These are phyloP conservation scores for Cryptocephalus moraei DNA, from an alignment of 2,888 invertebrate species.

Conservation along the genomic window DNA sequence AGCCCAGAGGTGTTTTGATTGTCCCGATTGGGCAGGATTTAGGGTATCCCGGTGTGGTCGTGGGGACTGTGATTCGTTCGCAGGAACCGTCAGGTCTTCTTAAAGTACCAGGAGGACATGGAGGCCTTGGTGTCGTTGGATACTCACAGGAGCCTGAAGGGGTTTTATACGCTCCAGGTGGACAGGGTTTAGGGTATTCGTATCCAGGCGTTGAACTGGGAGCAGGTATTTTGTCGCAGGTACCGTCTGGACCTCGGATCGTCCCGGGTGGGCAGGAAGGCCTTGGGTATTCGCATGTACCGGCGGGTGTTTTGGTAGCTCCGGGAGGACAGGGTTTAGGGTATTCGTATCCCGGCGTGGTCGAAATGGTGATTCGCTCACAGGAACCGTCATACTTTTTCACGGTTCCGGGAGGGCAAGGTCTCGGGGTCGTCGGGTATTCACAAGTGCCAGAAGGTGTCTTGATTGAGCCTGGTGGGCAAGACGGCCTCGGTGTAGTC, in stretches of 20 bases:
- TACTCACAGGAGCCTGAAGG: conserved; percentile 2
- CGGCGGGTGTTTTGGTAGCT: not conserved
- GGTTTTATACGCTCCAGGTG: conserved; percentile 9
- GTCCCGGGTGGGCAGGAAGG: conserved; percentile 4
- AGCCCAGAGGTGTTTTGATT: conserved; percentile 5
- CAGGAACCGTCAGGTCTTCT: conserved; percentile 8
- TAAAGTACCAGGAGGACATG: conserved; percentile 6
- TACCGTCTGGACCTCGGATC: conserved; percentile 2
- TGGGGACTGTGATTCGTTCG: conserved; percentile 2
- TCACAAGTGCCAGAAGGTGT: conserved; percentile 7
- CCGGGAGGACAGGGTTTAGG: conserved; percentile 3
- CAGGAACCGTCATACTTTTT: conserved; percentile 7
- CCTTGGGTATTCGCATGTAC: not conserved
- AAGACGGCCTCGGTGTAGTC: conserved; percentile 6
- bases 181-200: conserved; percentile 3
- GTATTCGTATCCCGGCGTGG: not conserved
- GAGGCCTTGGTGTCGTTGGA: conserved; percentile 6
- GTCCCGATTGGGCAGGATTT: conserved; percentile 9
- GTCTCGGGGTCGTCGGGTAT: conserved; percentile 6
- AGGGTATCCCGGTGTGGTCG: not conserved
- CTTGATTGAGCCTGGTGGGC: conserved; percentile 7
- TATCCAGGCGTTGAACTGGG: not conserved
- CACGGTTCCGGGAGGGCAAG: conserved; percentile 9
- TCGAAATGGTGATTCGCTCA: not conserved
- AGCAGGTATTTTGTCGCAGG: conserved; percentile 1